Base-by-base conservation (phyloP, 2,888 invertebrate species). In the Ceratothoa steindachneri region DNA sequence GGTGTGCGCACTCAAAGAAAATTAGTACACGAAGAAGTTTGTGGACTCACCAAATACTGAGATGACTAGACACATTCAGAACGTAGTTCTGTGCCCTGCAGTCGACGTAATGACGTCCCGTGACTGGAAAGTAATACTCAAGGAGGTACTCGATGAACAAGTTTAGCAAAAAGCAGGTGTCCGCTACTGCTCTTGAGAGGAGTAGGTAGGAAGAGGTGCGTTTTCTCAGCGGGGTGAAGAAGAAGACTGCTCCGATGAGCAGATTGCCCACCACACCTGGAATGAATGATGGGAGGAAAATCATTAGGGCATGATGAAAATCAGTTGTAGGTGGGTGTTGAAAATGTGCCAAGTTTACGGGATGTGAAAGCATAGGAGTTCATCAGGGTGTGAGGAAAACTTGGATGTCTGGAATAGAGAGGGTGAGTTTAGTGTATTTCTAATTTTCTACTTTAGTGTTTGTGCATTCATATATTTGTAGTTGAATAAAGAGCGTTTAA, bases 31-130 rank as follows among this genome's bases (percentile, higher is more conserved):
- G n/a, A n/a, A n/a, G n/a, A n/a, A n/a, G n/a, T n/a, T n/a, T n/a
- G n/a, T n/a, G n/a, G n/a, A n/a, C 60, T 60, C 27, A 60, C 60
- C 60, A 60, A 24, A 60, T 24, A 7, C 60, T 60, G 22, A 60
- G 24, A 60, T 24, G 12, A 24, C 22, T 60, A 12, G 1, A 60
- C 2, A 60, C 22, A 1, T n/a, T 24, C 1, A 22, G 19, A 3
- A 60, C 24, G 27, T 60, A 60, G 27, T 60, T 60, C 24, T 12
- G 19, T 22, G 27, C 22, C 24, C 60, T 60, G 24, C 60, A 60
- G 9, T 60, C 24, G 1, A 22, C 24, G 2, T 12, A 24, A 24
- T 22, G 24, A 9, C 5, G 15, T 22, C 60, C 24, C n/a, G 22
- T 15, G 22, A 12, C 24, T 2, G 1, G 1, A 1, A 24, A 24